Percentiles rank a stretch among this genome's conserved stretches.
phyloP scores from a whole-genome alignment of 2,888 invertebrate genomes.

The Theretra japonica region DNA sequence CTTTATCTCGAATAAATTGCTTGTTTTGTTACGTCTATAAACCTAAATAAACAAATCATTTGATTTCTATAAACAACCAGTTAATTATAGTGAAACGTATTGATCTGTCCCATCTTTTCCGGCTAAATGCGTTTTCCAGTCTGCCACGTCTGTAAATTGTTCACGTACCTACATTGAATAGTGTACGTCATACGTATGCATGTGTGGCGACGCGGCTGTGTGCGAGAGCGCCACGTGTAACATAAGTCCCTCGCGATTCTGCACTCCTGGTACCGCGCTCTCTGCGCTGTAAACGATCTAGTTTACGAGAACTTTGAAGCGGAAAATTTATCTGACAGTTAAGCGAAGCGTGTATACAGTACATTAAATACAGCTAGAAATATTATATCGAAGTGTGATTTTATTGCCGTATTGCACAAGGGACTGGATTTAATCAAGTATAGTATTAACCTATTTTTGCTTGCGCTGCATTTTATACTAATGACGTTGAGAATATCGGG shows the following conservation, averaged over 20 bases:
- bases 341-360: conserved; percentile 52
- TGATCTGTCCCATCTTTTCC: conserved; percentile 70
- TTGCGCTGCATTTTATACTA: conserved; percentile 23
- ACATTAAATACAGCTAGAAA: conserved; percentile 30
- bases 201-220: conserved; percentile 42
- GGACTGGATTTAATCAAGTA: conserved; percentile 26
- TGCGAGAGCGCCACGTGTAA: conserved; percentile 74
- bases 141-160: conserved; percentile 66
- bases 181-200: conserved; percentile 46
- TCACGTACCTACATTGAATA: conserved; percentile 51
- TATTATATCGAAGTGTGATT: conserved; percentile 25
- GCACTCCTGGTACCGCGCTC: conserved; percentile 63
- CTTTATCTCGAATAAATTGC: background rate
- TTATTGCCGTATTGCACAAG: conserved; percentile 25
- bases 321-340: conserved; percentile 71
- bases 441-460: conserved; percentile 15
- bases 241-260: conserved; percentile 51
- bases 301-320: conserved; percentile 70
- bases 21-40: background rate
- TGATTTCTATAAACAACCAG: conserved; percentile 23
- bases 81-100: conserved; percentile 49
- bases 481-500: conserved; percentile 13
- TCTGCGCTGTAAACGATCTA: conserved; percentile 72
- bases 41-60: background rate
- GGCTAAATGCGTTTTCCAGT: conserved; percentile 72